Evolutionary conservation across 2,888 invertebrate species (phyloP).

Genomic region (Periphyllus acericola): DNA sequence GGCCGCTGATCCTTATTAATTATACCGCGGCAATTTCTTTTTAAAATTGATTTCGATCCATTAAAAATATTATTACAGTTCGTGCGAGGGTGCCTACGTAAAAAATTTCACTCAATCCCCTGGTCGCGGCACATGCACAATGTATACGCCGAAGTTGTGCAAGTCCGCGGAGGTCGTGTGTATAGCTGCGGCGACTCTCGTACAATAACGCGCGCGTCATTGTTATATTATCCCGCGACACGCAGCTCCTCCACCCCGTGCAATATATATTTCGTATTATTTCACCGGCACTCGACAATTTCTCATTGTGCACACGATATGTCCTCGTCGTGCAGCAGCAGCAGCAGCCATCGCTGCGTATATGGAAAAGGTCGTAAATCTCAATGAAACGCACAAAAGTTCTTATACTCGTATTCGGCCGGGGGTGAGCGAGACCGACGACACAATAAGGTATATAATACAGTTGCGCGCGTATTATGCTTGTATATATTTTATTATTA

Average conservation of each 20-base stretch:
- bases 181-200: not conserved
- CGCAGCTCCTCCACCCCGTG: no score
- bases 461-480: not conserved
- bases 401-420: not conserved
- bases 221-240: not conserved
- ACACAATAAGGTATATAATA: slow-evolving; percentile 28
- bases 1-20: not conserved
- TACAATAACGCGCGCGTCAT: not conserved
- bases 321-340: not conserved
- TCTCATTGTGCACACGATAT: not conserved
- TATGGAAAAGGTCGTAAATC: slow-evolving; percentile 52
- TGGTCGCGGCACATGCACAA: not conserved
- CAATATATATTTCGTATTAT: slow-evolving; percentile 5
- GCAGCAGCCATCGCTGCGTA: not conserved
- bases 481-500: not conserved
- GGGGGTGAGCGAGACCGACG: not conserved
- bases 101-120: no score
- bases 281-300: slow-evolving; percentile 28
- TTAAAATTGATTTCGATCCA: not conserved
- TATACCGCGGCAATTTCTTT: not conserved
- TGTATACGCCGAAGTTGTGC: no score
- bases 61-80: not conserved
- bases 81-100: no score
- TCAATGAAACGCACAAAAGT: slow-evolving; percentile 50
- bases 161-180: not conserved